Base-by-base conservation (phyloP, 2,888 invertebrate genomes). In the Leptothorax acervorum region DNA sequence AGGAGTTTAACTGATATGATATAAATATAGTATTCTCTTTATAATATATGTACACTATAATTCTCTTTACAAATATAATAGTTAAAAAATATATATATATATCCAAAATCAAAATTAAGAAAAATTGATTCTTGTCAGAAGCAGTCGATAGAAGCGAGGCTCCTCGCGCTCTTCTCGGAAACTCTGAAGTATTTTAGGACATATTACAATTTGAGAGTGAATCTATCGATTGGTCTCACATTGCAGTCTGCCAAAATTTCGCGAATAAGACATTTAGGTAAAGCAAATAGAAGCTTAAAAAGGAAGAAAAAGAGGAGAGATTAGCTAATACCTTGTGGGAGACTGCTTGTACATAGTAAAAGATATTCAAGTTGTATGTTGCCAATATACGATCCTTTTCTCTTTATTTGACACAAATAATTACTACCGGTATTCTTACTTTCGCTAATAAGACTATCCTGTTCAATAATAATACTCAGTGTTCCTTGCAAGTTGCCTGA, bases 401-500 rank as follows among this genome's bases (percentile, higher is more conserved):
- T 35, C 11, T 57, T 28, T 55, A 60, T 70, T 60, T 70, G 48
- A 57, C 8, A 66, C 15, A 45, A 66, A 39, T 66, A 9, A 60
- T 70, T 35, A 18, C 18, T 11, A 4, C 8, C 11, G 11, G 8
- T 12, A 53, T 39, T 81, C n/a, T 60, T 70, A 35, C 23, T 28
- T 71, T 57, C 2, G 9, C 9, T 68, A 9, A 66, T 15, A 66
- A 55, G 15, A 66, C 1, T 48, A 39, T 57, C 23, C 35, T 51
- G 31, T 62, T 79, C 35, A 48, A 53, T 28, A 70, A 68, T 78
- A 57, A 68, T 83, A 83, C 62, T 68, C 48, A 23, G 70, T 79
- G 79, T 83, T 79, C 68, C 68, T 60, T 84, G 79, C 65, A 66
- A 79, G 78, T 62, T 78, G 84, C 62, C 78, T 71, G 85, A 85